A percentile compares a stretch with the other conserved stretches of the same genome.
These are phyloP conservation scores for Nasonia vitripennis DNA, from an alignment of 1,140 invertebrate species.

Conservation along the genomic window DNA sequence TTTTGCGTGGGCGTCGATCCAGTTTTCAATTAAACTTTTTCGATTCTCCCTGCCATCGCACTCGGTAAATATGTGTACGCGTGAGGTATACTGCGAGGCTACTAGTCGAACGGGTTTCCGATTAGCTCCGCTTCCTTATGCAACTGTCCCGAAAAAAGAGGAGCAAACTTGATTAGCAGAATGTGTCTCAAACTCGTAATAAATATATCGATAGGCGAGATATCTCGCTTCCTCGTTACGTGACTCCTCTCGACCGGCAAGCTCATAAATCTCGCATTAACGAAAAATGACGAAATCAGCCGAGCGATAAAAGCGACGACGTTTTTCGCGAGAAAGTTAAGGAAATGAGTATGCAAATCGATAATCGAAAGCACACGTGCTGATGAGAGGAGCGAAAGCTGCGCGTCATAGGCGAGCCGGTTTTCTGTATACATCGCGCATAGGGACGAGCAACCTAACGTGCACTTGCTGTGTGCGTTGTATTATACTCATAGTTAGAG, in stretches of 20 bases:
- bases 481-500: too few species aligned
- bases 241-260: neutral
- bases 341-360: neutral
- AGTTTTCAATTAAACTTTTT: constrained; percentile 5
- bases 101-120: neutral
- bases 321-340: too few species aligned
- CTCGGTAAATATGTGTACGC: neutral
- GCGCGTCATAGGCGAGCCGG: neutral
- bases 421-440: neutral
- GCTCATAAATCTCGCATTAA: neutral
- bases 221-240: neutral
- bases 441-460: neutral
- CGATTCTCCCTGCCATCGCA: neutral
- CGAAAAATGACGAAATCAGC: neutral
- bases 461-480: neutral
- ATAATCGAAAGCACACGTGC: neutral
- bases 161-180: neutral
- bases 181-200: neutral
- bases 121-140: constrained; percentile 9
- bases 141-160: neutral
- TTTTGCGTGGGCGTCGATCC: neutral
- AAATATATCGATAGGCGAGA: neutral
- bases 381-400: too few species aligned
- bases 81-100: neutral
- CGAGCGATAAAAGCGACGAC: neutral